Evolutionary conservation across 2,888 invertebrate species (phyloP).

Genomic region (Dasysyrphus tricinctus): DNA sequence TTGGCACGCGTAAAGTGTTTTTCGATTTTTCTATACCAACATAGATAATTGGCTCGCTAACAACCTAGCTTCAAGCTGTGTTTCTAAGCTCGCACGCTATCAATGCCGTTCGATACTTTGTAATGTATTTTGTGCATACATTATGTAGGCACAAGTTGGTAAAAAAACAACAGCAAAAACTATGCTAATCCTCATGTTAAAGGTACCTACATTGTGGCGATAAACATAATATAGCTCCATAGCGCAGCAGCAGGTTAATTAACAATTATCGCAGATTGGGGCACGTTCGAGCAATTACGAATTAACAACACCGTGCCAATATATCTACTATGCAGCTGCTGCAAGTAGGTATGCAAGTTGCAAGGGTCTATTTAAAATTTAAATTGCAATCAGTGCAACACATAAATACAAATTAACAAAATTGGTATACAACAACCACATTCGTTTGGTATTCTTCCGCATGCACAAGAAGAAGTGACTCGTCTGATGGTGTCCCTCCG

Average conservation of each 20-base stretch:
- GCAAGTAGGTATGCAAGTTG: background rate
- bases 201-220: constrained; percentile 31
- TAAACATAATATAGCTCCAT: constrained; percentile 34
- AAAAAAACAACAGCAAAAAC: constrained; percentile 12
- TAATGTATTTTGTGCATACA: background rate
- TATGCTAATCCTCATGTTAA: constrained; percentile 55
- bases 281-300: constrained; percentile 54
- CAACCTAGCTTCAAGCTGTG: constrained; percentile 1
- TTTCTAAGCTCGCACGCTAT: constrained; percentile 36
- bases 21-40: background rate
- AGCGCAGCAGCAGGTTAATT: constrained; percentile 58
- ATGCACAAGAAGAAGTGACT: constrained; percentile 6
- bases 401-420: constrained; percentile 56
- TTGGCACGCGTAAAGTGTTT: constrained; percentile 2
- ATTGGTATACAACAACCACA: constrained; percentile 34
- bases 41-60: constrained; percentile 22
- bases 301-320: constrained; percentile 38
- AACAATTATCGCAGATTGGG: constrained; percentile 59
- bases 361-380: constrained; percentile 56
- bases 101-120: constrained; percentile 24
- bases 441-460: constrained; percentile 27
- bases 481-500: background rate
- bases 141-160: constrained; percentile 9
- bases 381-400: constrained; percentile 45
- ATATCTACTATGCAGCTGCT: constrained; percentile 4